Percentiles rank a stretch among this genome's conserved stretches.
Evolutionary conservation across 2,113 vertebrate species (phyloP).

Genomic region (Telmatochromis sp.): DNA sequence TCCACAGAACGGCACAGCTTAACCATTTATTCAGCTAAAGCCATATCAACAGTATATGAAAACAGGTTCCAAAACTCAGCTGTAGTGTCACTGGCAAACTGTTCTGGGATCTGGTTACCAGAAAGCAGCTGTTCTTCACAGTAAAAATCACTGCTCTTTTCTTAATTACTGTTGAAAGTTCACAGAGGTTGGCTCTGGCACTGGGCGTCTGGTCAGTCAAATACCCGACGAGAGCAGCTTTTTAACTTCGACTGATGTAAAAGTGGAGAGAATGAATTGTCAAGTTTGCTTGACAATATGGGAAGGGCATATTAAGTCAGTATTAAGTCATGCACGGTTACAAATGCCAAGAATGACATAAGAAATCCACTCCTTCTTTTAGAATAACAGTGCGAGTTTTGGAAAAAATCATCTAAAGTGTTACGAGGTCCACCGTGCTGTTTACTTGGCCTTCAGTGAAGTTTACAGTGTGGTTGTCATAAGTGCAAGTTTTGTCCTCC

Average conservation of each 20-base stretch:
- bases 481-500: conserved; percentile 8
- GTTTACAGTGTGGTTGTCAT: conserved; percentile 24
- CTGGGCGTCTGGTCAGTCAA: not conserved
- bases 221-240: not conserved
- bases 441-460: not conserved
- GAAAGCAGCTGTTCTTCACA: not conserved
- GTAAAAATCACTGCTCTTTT: not conserved
- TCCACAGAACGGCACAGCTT: not conserved
- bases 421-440: not conserved
- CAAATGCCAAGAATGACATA: not conserved
- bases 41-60: not conserved
- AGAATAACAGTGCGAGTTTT: not conserved
- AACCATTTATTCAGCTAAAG: not conserved
- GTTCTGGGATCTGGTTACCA: not conserved
- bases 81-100: not conserved
- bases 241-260: not conserved
- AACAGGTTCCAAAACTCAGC: not conserved
- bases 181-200: not conserved
- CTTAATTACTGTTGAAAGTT: not conserved
- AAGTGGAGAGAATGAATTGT: not conserved
- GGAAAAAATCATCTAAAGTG: not conserved
- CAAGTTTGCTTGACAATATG: not conserved
- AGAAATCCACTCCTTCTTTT: not conserved
- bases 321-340: not conserved
- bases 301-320: not conserved